A percentile compares a stretch with the other conserved stretches of the same genome.
Evolutionary conservation across 2,888 invertebrate species (phyloP).

Genomic region (Petrolisthes manimaculis): DNA sequence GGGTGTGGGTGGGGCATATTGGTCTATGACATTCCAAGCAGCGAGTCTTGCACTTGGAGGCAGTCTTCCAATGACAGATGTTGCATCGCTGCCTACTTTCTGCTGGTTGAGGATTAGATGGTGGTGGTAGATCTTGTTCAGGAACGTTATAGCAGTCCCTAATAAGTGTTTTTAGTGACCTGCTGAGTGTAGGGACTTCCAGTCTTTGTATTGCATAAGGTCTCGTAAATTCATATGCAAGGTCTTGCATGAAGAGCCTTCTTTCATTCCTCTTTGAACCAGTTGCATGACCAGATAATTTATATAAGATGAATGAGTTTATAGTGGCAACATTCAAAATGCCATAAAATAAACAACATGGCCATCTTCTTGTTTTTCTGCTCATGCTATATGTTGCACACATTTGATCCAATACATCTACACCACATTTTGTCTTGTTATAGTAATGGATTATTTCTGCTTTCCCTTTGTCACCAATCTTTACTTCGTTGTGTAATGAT

Average conservation of each 20-base stretch:
- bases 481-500: not conserved
- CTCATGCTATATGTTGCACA: slow-evolving; percentile 21
- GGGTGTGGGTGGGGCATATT: slow-evolving; percentile 26
- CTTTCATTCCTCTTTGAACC: not conserved
- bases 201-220: slow-evolving; percentile 22
- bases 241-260: slow-evolving; percentile 21
- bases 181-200: not conserved
- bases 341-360: slow-evolving; percentile 22
- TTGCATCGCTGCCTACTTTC: slow-evolving; percentile 1
- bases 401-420: slow-evolving; percentile 36
- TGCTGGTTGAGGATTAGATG: not conserved
- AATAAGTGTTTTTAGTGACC: slow-evolving; percentile 1
- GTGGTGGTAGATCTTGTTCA: slow-evolving; percentile 1
- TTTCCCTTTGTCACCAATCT: slow-evolving; percentile 13
- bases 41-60: slow-evolving; percentile 33
- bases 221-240: not conserved
- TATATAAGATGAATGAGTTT: slow-evolving; percentile 26
- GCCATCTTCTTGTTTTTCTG: slow-evolving; percentile 28
- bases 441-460: slow-evolving; percentile 29
- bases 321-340: slow-evolving; percentile 25
- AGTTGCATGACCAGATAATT: not conserved
- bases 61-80: slow-evolving; percentile 37
- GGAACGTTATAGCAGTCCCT: not conserved
- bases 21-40: slow-evolving; percentile 16
- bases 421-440: slow-evolving; percentile 34